phyloP scores from a whole-genome alignment of 2,113 vertebrate genomes.

The Cyrtonyx montezumae region DNA sequence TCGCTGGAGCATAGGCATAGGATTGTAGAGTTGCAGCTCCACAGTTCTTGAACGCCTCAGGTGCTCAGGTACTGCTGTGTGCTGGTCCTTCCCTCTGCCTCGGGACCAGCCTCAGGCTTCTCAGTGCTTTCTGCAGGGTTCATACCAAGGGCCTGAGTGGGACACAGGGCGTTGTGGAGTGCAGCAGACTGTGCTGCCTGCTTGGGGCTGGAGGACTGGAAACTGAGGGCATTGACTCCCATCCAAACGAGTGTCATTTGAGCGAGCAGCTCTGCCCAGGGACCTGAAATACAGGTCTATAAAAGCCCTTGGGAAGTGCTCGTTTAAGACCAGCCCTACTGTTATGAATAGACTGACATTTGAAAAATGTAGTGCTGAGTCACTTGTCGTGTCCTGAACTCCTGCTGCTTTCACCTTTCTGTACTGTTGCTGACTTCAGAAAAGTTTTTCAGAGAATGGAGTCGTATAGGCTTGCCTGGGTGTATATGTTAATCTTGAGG shows the following conservation, averaged over 20 bases:
- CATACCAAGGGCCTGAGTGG: background rate
- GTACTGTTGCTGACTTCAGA: accelerated
- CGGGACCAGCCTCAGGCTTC: background rate
- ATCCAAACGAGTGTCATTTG: background rate
- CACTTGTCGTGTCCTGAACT: background rate
- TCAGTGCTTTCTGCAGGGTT: background rate
- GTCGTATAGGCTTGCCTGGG: background rate
- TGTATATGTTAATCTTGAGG: background rate
- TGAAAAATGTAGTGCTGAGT: background rate
- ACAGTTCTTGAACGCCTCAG: too few species aligned
- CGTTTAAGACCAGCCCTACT: background rate
- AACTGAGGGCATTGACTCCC: too few species aligned
- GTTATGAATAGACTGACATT: too few species aligned
- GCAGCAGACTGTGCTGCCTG: background rate
- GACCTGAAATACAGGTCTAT: background rate
- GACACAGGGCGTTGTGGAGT: background rate
- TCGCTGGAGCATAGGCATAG: background rate
- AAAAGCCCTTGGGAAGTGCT: background rate
- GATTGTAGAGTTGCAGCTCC: too few species aligned
- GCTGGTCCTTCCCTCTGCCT: background rate
- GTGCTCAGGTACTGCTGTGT: background rate
- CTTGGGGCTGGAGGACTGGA: background rate
- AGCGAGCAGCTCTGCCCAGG: background rate
- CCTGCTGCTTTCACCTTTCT: background rate
- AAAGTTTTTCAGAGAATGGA: background rate